These are phyloP conservation scores for Erynnis tages DNA, from an alignment of 2,888 invertebrate genomes.

Conservation along the genomic window DNA sequence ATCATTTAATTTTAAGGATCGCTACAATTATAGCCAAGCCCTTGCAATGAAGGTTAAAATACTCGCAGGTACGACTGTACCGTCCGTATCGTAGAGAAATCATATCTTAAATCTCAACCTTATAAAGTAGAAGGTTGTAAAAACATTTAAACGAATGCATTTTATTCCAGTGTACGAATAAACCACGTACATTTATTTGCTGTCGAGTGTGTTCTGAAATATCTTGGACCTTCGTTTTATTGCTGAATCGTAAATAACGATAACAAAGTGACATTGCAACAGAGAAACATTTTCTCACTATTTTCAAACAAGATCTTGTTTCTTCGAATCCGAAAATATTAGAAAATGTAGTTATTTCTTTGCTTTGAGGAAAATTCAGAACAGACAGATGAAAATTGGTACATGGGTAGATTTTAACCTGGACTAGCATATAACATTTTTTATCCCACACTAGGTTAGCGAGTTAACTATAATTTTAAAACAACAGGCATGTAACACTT, in stretches of 20 bases:
- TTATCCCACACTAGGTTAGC: too few species aligned
- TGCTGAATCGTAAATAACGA: slow-evolving; percentile 20
- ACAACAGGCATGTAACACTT: too few species aligned
- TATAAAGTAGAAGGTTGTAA: slow-evolving; percentile 32
- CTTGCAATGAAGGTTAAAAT: slow-evolving; percentile 22
- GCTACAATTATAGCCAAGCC: too few species aligned
- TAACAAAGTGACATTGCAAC: slow-evolving; percentile 19
- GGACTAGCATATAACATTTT: too few species aligned
- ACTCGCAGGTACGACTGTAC: background rate
- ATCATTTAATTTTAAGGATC: too few species aligned
- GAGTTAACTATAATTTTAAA: too few species aligned
- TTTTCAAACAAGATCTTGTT: slow-evolving; percentile 11
- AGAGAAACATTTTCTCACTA: slow-evolving; percentile 6
- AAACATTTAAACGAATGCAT: slow-evolving; percentile 17
- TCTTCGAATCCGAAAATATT: slow-evolving; percentile 1
- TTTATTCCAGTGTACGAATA: slow-evolving; percentile 19
- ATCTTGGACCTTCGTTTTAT: slow-evolving; percentile 18
- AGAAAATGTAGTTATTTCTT: slow-evolving; percentile 1
- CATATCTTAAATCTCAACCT: slow-evolving; percentile 33
- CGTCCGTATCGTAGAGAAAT: slow-evolving; percentile 30
- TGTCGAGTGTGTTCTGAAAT: slow-evolving; percentile 19
- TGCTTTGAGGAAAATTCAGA: too few species aligned
- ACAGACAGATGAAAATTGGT: too few species aligned
- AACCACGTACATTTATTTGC: slow-evolving; percentile 17
- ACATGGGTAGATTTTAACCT: too few species aligned